Percentiles rank a stretch among this genome's conserved stretches.
phyloP scores from a whole-genome alignment of 1,140 invertebrate genomes.

The Myzus persicae region DNA sequence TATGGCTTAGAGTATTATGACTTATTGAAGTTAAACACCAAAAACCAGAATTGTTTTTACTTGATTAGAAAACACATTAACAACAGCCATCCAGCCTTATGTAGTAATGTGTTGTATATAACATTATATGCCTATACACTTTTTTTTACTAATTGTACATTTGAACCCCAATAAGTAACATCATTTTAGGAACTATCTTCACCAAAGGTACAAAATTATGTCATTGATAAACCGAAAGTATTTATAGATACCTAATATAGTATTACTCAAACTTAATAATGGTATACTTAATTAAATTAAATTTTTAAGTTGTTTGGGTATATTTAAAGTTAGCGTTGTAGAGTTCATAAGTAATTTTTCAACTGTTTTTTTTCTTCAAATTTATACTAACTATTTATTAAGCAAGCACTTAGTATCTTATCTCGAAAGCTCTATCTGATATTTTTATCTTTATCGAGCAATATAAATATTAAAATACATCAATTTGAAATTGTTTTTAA shows the following conservation, averaged over 20 bases:
- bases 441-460: too few relatives aligned
- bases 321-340: background rate
- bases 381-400: too few relatives aligned
- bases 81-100: background rate
- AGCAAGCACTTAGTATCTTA: too few relatives aligned
- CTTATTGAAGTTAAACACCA: background rate
- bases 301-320: background rate
- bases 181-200: background rate
- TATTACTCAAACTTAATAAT: background rate
- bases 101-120: background rate
- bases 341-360: background rate
- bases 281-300: background rate
- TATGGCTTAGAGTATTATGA: background rate
- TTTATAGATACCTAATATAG: background rate
- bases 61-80: background rate
- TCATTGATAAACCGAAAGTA: background rate
- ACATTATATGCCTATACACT: too few relatives aligned
- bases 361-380: background rate
- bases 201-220: background rate
- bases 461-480: too few relatives aligned
- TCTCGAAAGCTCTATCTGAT: too few relatives aligned
- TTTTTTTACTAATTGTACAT: too few relatives aligned
- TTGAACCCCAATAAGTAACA: background rate
- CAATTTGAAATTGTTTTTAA: too few relatives aligned
- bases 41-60: background rate